These are phyloP conservation scores for Crotalus tigris DNA, from an alignment of 2,113 vertebrate species.

Conservation along the genomic window DNA sequence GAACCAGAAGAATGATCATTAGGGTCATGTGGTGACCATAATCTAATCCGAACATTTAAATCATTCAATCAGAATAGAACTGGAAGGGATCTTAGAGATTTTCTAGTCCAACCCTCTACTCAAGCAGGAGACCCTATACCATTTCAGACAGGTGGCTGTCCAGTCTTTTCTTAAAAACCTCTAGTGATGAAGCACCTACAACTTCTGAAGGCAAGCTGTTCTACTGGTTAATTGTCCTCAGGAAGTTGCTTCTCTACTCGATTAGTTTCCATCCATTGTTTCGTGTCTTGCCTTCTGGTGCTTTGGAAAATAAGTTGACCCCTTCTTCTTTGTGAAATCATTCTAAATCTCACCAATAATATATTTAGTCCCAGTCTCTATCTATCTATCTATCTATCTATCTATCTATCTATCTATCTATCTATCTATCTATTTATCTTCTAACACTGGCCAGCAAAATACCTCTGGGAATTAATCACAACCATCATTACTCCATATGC, in stretches of 20 bases:
- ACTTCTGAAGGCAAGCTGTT: neutral
- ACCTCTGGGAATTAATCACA: neutral
- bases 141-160: neutral
- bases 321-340: neutral
- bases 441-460: neutral
- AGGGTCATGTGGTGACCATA: no score
- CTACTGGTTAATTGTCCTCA: neutral
- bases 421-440: neutral
- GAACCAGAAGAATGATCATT: no score
- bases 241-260: neutral
- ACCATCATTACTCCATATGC: neutral
- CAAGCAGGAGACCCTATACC: neutral
- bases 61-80: no score
- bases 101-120: no score
- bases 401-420: no score
- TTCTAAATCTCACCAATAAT: neutral
- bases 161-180: neutral
- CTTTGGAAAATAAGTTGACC: neutral
- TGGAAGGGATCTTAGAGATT: no score
- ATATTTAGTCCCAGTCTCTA: neutral
- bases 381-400: neutral
- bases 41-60: no score
- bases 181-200: neutral
- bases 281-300: neutral
- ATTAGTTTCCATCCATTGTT: neutral